Percentiles rank a stretch among this genome's conserved stretches.
These are phyloP conservation scores for Periphyllus acericola DNA, from an alignment of 2,888 invertebrate species.

Conservation along the genomic window DNA sequence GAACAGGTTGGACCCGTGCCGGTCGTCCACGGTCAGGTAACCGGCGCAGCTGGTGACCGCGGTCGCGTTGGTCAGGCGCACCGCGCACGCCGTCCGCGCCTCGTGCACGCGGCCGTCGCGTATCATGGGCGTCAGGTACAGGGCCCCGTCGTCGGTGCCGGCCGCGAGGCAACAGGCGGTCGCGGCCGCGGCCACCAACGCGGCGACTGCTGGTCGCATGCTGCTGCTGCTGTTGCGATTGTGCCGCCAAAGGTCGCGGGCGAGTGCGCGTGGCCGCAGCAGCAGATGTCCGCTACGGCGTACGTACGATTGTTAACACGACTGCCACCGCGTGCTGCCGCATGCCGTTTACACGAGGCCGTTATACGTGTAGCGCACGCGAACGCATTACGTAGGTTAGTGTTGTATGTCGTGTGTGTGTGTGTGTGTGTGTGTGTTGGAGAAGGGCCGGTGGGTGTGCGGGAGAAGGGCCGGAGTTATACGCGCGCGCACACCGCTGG, in stretches of 20 bases:
- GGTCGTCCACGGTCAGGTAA: constrained; percentile 74
- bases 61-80: constrained; percentile 65
- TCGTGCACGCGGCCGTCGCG: constrained; percentile 11
- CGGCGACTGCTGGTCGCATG: background rate
- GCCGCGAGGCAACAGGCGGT: background rate
- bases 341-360: background rate
- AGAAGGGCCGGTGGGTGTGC: background rate
- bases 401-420: background rate
- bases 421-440: background rate
- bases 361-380: background rate
- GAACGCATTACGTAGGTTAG: background rate
- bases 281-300: background rate
- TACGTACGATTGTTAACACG: background rate
- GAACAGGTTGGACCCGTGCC: constrained; percentile 69
- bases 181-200: background rate
- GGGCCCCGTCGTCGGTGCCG: constrained; percentile 5
- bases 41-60: constrained; percentile 72
- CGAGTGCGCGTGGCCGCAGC: background rate
- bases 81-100: constrained; percentile 59
- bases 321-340: background rate
- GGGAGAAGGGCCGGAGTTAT: too few relatives aligned
- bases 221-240: background rate
- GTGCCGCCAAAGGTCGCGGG: background rate
- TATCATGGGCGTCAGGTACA: constrained; percentile 54
- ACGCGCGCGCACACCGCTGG: too few relatives aligned